These are phyloP conservation scores for Chrysoperla carnea DNA, from an alignment of 1,140 invertebrate species.

Conservation along the genomic window DNA sequence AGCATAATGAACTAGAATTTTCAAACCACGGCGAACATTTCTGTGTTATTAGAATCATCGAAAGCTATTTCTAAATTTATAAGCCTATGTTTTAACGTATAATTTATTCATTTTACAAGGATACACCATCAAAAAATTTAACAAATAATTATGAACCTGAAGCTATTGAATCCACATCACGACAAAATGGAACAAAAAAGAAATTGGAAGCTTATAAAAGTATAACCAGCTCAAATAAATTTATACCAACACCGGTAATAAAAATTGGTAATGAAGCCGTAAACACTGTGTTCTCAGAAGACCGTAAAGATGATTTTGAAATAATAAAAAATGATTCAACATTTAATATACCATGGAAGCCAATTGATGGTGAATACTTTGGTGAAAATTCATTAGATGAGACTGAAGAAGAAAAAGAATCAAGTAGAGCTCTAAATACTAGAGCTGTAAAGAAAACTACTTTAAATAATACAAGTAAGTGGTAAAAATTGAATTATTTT, in stretches of 20 bases:
- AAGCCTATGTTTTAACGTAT: no score
- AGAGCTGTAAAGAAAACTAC: slow-evolving; percentile 25
- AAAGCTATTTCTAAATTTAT: no score
- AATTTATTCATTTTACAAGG: no score
- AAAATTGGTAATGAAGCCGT: slow-evolving; percentile 16
- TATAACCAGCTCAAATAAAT: slow-evolving; percentile 3
- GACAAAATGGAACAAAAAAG: no score
- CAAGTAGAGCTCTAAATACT: slow-evolving; percentile 40
- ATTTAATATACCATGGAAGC: slow-evolving; percentile 7
- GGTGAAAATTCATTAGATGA: slow-evolving; percentile 1
- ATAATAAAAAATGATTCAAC: slow-evolving; percentile 9
- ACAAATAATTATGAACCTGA: no score
- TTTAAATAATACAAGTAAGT: slow-evolving; percentile 13
- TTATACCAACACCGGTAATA: slow-evolving; percentile 20
- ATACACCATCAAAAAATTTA: no score
- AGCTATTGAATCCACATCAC: no score
- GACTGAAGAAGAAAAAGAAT: slow-evolving; percentile 18
- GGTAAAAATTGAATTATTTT: slow-evolving; percentile 11
- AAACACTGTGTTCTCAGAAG: slow-evolving; percentile 5
- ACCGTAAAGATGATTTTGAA: slow-evolving; percentile 3
- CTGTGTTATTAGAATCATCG: no score
- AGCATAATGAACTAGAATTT: no score
- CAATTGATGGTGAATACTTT: neutral
- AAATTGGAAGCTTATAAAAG: no score
- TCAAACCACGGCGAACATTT: no score